Conservation (phyloP, 2,888 invertebrate genomes). For the Eumacrocentrus americanus region DNA sequence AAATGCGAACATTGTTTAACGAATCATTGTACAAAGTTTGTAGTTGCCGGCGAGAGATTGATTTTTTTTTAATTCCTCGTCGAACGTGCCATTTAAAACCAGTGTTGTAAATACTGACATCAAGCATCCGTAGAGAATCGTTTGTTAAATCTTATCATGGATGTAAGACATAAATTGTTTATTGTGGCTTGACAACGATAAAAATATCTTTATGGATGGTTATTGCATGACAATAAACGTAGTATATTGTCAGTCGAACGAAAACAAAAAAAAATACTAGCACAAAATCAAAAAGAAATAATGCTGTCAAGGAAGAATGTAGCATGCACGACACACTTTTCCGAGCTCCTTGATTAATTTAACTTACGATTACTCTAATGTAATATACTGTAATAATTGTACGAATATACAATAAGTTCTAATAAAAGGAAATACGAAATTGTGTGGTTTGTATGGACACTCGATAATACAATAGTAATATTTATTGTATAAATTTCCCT, state of each 20-base stretch:
- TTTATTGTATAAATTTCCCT: too few species aligned
- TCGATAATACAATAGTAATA: too few species aligned
- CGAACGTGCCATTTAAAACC: conserved; percentile 55
- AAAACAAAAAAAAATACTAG: neutral
- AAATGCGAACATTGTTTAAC: conserved; percentile 24
- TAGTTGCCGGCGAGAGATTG: conserved; percentile 42
- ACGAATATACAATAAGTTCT: conserved; percentile 53
- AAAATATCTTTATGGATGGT: neutral
- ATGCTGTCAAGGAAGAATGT: neutral
- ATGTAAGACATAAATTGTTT: neutral
- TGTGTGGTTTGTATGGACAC: too few species aligned
- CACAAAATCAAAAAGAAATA: neutral
- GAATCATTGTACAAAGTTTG: conserved; percentile 54
- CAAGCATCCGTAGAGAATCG: conserved; percentile 19
- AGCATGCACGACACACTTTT: conserved; percentile 42
- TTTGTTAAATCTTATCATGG: conserved; percentile 22
- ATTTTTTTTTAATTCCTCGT: conserved; percentile 30
- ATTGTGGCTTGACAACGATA: neutral
- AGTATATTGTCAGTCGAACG: neutral
- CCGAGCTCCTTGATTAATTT: conserved; percentile 46
- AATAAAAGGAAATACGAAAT: conserved; percentile 48
- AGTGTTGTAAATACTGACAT: conserved; percentile 50
- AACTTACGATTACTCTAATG: conserved; percentile 52
- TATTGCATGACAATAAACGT: too few species aligned
- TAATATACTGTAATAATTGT: conserved; percentile 57